Evolutionary conservation across 1,140 invertebrate species (phyloP), one percentile per base, ranked within the genome.

Genomic region (Magallana angulata): DNA sequence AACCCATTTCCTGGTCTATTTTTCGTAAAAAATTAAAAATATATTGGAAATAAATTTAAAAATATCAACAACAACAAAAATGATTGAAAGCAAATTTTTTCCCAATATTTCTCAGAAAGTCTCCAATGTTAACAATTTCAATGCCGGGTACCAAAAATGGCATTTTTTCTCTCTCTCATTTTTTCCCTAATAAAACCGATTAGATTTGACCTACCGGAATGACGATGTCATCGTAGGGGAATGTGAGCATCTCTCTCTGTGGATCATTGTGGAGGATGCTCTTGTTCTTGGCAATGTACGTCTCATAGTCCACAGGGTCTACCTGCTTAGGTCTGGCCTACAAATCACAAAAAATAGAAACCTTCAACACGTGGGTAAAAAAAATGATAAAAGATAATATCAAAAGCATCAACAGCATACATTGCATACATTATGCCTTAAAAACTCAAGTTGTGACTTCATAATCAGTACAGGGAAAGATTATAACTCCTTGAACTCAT

Each of bases 191-290:
- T 90, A 90, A 90, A 90, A 84, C 24, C 4, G 4, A 83, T 30
- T 1, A 62, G 57, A 80, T 8, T 24, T 7, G 58, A 18, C 91
- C 92, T 89, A 93, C 93, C 60, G 93, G 93, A 84, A 91, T 89
- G 76, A 90, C 82, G 91, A 98, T 97, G 96, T 98, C 98, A 96
- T 99, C 98, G 83, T 96, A 95, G 30, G 98, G 98, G 95, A 98
- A 98, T 24, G 98, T 95, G 57, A 99, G 95, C 90, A 99, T 96
- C 93, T 98, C 98, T 92, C 98, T 94, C 89, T 98, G 97, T 57
- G 98, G 97, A 96, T 99, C 98, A 97, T 99, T 98, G 95, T 98
- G 96, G 90, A 98, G 95, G 58, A 98, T 95, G 76, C 97, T 98
- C 96, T 98, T 98, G 95, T 98, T 98, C 95, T 98, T 98, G 87